phyloP scores from a whole-genome alignment of 2,113 vertebrate species.

The Aptenodytes forsteri region DNA sequence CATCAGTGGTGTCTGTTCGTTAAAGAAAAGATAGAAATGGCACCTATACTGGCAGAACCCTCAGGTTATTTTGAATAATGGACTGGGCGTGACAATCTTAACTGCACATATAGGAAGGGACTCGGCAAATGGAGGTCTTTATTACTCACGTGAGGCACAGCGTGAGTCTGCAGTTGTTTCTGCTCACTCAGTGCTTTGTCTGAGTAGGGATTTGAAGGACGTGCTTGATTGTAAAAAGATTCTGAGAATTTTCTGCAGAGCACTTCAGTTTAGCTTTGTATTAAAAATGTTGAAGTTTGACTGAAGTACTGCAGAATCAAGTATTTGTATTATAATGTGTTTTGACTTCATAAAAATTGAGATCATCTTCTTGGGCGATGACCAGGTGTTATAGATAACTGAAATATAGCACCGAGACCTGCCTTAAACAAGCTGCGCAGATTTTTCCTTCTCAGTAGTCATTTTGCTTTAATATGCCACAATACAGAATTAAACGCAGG shows the following conservation, averaged over 20 bases:
- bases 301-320: background rate
- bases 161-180: background rate
- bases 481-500: background rate
- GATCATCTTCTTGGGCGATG: background rate
- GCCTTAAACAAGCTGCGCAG: background rate
- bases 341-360: background rate
- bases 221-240: background rate
- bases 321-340: background rate
- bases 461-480: background rate
- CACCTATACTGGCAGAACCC: background rate
- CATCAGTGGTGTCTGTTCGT: background rate
- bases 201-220: background rate
- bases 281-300: background rate
- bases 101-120: background rate
- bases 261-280: background rate
- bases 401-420: background rate
- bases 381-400: background rate
- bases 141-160: background rate
- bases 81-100: background rate
- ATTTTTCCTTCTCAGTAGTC: background rate
- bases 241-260: background rate
- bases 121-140: background rate
- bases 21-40: background rate
- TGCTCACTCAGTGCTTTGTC: background rate
- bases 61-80: background rate